Percentiles rank a stretch among this genome's conserved stretches.
phyloP scores from a whole-genome alignment of 2,113 vertebrate genomes.

The Sturnira hondurensis region DNA sequence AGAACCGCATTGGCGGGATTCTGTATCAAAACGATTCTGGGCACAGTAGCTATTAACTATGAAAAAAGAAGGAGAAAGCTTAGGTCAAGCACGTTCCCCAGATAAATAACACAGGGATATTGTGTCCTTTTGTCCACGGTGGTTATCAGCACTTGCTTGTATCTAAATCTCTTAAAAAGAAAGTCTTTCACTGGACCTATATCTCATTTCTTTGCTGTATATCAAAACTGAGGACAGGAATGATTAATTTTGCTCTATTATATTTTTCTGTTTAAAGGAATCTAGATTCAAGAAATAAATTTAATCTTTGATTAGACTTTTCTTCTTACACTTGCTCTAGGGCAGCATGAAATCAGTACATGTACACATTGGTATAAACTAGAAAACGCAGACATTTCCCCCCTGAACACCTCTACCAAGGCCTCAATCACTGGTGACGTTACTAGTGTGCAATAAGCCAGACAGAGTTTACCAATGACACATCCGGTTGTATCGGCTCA shows the following conservation, averaged over 20 bases:
- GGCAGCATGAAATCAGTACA: background rate
- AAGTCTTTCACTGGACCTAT: background rate
- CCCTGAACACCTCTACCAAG: background rate
- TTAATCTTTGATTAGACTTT: slow-evolving; percentile 6
- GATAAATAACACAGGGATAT: background rate
- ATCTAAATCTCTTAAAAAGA: background rate
- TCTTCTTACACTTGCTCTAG: background rate
- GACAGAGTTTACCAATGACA: background rate
- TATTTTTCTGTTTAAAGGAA: slow-evolving; percentile 24
- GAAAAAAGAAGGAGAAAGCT: background rate
- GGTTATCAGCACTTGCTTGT: background rate
- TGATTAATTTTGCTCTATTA: background rate
- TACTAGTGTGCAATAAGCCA: background rate
- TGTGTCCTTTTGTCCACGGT: background rate
- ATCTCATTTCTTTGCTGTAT: background rate
- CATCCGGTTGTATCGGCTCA: background rate
- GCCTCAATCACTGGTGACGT: background rate
- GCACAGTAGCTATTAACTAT: background rate
- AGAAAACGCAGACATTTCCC: background rate
- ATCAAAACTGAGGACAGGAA: background rate
- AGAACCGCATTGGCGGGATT: too few relatives aligned
- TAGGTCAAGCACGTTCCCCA: background rate
- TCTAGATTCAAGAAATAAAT: background rate
- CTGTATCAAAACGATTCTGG: background rate
- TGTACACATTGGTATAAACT: background rate